These are phyloP conservation scores for Anarrhichthys ocellatus DNA, from an alignment of 2,113 vertebrate species.

Conservation along the genomic window DNA sequence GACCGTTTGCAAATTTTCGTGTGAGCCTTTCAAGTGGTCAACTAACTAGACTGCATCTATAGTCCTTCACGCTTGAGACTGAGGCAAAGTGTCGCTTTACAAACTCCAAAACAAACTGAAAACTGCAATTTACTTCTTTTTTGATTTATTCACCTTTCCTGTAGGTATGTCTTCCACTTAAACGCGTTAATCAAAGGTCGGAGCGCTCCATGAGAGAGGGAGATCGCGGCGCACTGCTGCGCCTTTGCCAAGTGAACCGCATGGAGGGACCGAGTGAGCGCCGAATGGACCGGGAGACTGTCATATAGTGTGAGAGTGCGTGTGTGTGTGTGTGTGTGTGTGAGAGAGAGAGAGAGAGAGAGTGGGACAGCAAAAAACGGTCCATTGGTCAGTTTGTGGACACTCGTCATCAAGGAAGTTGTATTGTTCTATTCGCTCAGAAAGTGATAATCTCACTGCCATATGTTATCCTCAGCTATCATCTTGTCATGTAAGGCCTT, in stretches of 20 bases:
- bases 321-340: neutral
- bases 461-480: neutral
- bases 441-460: neutral
- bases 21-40: slow-evolving; percentile 4
- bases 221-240: slow-evolving; percentile 37
- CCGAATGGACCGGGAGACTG: slow-evolving; percentile 20
- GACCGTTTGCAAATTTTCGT: neutral
- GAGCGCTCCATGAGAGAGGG: slow-evolving; percentile 25
- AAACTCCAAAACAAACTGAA: neutral
- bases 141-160: neutral
- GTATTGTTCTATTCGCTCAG: neutral
- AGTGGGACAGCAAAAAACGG: neutral
- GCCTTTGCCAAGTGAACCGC: slow-evolving; percentile 35
- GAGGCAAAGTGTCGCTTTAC: slow-evolving; percentile 1
- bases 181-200: neutral
- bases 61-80: slow-evolving; percentile 13
- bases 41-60: slow-evolving; percentile 22
- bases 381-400: neutral
- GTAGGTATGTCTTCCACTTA: slow-evolving; percentile 9
- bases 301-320: slow-evolving; percentile 24
- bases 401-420: neutral
- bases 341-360: no score
- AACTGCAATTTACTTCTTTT: neutral
- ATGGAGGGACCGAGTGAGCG: slow-evolving; percentile 29
- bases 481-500: neutral